Conservation (phyloP, 2,797 vertebrate species). For the Syncerus caffer region DNA sequence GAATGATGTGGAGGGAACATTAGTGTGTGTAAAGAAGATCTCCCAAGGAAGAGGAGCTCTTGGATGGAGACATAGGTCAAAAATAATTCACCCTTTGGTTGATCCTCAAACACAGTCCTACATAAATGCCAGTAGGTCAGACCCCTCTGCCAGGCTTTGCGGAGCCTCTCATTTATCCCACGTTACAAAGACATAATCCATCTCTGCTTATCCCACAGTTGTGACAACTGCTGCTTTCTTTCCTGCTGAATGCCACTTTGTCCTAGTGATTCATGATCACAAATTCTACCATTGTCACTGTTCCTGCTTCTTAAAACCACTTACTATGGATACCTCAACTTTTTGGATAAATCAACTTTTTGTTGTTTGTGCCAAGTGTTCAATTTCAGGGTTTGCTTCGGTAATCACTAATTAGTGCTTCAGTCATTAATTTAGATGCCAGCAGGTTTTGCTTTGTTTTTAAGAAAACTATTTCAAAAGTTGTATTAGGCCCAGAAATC, state of each 20-base stretch:
- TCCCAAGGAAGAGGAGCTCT: background rate
- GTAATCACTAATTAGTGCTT: slow-evolving; percentile 42
- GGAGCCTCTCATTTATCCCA: background rate
- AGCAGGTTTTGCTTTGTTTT: background rate
- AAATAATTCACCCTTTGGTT: slow-evolving; percentile 22
- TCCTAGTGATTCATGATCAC: slow-evolving; percentile 38
- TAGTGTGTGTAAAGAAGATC: background rate
- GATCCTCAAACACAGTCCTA: background rate
- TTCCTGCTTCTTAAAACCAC: slow-evolving; percentile 50
- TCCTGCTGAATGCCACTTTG: slow-evolving; percentile 36
- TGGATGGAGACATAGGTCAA: background rate
- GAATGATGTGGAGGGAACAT: background rate
- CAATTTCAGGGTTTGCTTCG: slow-evolving; percentile 23
- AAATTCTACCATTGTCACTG: background rate
- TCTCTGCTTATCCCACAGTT: background rate
- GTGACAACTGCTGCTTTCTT: slow-evolving; percentile 6
- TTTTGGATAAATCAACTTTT: background rate
- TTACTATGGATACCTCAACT: slow-evolving; percentile 52
- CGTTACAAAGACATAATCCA: background rate
- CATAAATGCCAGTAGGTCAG: background rate
- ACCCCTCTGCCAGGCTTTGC: background rate
- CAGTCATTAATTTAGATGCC: slow-evolving; percentile 49
- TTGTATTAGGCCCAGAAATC: slow-evolving; percentile 35
- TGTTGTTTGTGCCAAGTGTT: slow-evolving; percentile 40
- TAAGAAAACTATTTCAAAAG: slow-evolving; percentile 23